These are phyloP conservation scores for Berghia stephanieae DNA, from an alignment of 1,140 invertebrate species.

Conservation along the genomic window DNA sequence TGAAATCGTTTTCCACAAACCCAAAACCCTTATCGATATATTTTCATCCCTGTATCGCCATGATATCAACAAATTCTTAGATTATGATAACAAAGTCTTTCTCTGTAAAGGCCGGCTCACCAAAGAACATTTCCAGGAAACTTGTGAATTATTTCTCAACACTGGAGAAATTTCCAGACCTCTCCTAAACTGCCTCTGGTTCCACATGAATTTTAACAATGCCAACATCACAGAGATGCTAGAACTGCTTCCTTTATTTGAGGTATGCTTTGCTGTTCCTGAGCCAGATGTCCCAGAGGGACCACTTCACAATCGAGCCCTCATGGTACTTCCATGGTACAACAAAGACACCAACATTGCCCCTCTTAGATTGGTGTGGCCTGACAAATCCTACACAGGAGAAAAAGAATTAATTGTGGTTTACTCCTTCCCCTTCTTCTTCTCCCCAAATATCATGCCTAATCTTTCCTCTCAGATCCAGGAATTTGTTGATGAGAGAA, in stretches of 20 bases:
- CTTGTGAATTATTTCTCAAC: conserved; percentile 46
- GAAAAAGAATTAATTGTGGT: conserved; percentile 42
- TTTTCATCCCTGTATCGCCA: conserved; percentile 56
- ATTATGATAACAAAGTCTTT: conserved; percentile 57
- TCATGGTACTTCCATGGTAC: conserved; percentile 62
- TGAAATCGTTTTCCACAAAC: conserved; percentile 59
- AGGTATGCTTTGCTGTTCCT: conserved; percentile 58
- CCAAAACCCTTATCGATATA: conserved; percentile 50
- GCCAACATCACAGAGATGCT: conserved; percentile 51
- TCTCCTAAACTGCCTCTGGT: conserved; percentile 62
- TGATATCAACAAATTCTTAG: conserved; percentile 53
- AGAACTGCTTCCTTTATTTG: conserved; percentile 54
- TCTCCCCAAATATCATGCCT: conserved; percentile 54
- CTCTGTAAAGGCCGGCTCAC: conserved; percentile 53
- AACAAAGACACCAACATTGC: conserved; percentile 44
- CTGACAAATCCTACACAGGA: conserved; percentile 30
- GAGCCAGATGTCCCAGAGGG: conserved; percentile 55
- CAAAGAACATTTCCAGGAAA: conserved; percentile 45
- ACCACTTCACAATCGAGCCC: conserved; percentile 42
- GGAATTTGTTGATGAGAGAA: conserved; percentile 47
- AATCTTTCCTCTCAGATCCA: conserved; percentile 49
- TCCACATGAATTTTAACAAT: conserved; percentile 51
- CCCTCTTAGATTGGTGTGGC: conserved; percentile 49
- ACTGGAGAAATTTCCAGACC: conserved; percentile 60
- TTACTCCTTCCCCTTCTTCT: conserved; percentile 49